Conservation (phyloP, 2,113 vertebrate species). For the Chloropsis hardwickii region DNA sequence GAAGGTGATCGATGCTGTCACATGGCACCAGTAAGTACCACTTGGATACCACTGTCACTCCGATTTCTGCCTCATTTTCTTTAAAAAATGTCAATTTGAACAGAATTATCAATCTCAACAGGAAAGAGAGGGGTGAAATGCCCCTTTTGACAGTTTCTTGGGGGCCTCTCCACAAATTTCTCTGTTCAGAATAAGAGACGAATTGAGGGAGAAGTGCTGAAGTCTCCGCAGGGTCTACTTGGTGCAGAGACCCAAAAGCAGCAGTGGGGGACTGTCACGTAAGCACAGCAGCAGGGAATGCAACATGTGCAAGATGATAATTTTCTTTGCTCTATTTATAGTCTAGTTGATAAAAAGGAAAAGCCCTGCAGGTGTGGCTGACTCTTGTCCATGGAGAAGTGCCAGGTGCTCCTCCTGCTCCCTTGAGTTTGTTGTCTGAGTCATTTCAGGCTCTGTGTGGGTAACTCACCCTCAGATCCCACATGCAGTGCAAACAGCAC, state of each 20-base stretch:
- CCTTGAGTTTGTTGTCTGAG: not conserved
- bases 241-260: not conserved
- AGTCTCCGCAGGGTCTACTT: not conserved
- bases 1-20: slow-evolving; percentile 81
- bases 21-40: slow-evolving; percentile 95
- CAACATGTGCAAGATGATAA: fast-evolving
- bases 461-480: not conserved
- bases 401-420: not conserved
- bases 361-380: not conserved
- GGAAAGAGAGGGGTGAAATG: not conserved
- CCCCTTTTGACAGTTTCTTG: fast-evolving
- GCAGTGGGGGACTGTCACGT: fast-evolving
- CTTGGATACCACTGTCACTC: not conserved
- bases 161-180: not conserved
- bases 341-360: not conserved
- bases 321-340: not conserved
- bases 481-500: fast-evolving
- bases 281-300: not conserved
- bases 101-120: not conserved
- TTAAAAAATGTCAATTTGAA: not conserved
- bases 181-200: not conserved
- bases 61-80: not conserved
- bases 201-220: not conserved
- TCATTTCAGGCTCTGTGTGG: not conserved
- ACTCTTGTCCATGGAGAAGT: not conserved